phyloP scores from a whole-genome alignment of 2,888 invertebrate genomes.

The Anodontia alba region DNA sequence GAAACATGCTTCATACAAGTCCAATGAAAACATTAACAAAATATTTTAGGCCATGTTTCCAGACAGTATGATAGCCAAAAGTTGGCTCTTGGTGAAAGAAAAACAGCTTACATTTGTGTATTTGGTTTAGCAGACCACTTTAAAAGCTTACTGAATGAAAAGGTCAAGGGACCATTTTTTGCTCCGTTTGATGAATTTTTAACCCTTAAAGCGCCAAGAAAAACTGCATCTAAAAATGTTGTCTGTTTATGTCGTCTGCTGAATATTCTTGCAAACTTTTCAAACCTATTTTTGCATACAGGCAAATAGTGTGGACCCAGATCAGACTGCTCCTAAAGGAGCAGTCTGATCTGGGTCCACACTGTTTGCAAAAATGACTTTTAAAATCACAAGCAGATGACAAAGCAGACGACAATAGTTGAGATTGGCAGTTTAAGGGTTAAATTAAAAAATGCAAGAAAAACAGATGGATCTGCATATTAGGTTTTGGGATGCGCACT shows the following conservation, averaged over 20 bases:
- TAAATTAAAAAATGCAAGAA: slow-evolving; percentile 42
- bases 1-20: slow-evolving; percentile 38
- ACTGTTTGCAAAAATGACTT: too few species aligned
- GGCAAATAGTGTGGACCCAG: too few species aligned
- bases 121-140: slow-evolving; percentile 34
- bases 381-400: too few species aligned
- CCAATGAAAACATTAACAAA: slow-evolving; percentile 32
- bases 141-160: slow-evolving; percentile 18
- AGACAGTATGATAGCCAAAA: slow-evolving; percentile 32
- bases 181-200: slow-evolving; percentile 48
- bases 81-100: slow-evolving; percentile 31
- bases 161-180: slow-evolving; percentile 40
- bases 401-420: too few species aligned
- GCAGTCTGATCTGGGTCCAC: too few species aligned
- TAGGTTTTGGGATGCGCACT: slow-evolving; percentile 26
- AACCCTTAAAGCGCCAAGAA: too few species aligned
- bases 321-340: too few species aligned
- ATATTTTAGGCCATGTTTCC: slow-evolving; percentile 41
- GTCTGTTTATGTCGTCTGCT: too few species aligned
- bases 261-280: too few species aligned
- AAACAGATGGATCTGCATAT: slow-evolving; percentile 60
- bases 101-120: slow-evolving; percentile 31
- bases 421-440: neutral
- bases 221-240: too few species aligned
- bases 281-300: too few species aligned